Evolutionary conservation across 2,797 vertebrate genomes (phyloP), one percentile per base, ranked within the genome.

Genomic region (Fistularia tabacaria): DNA sequence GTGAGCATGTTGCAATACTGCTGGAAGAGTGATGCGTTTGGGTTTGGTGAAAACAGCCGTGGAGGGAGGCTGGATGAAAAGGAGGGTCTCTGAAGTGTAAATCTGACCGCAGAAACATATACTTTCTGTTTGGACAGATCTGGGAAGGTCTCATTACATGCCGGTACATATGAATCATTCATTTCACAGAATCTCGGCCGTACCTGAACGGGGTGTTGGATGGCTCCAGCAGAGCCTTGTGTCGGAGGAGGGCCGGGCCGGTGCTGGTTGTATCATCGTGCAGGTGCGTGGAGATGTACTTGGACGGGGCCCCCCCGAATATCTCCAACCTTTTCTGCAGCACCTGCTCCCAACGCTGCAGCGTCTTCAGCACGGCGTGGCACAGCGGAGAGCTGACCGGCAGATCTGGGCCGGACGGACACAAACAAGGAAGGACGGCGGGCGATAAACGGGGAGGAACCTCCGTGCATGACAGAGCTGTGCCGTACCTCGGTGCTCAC

Each of bases 341-440:
- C 81, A 98, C 93, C 88, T 97, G 95, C 68, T 99, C 96, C 97
- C 97, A 99, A 50, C 94, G 91, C 54, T 99, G 96, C 10, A 99
- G 90, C 1, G 93, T 95, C 87, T 97, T 99, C 63, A 99, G 82
- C 64, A 95, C 90, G 4, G 92, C 81, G 61, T 99, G 95, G 84
- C 97, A 98, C 64, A 98, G 85, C 0, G 97, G 97, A 49, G 97
- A 98, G 68, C 90, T 93, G 81, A 96, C 94, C 10, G 97, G 97
- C 77, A 99, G 92, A 66, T 99, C 97, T 99, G 73, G 0, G 36
- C 46, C 53, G 59, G 56, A 56, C 1, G 41, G 55, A 66, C 71
- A 49, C 36, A 57, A 46, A 69, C 40, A 46, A 44, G 62, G 54
- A 54, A 49, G 70, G 47, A 51, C 56, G 43, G 41, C 59, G 40